Percentiles rank a stretch among this genome's conserved stretches.
phyloP scores from a whole-genome alignment of 2,888 invertebrate species.

The Neoitamus cyanurus region DNA sequence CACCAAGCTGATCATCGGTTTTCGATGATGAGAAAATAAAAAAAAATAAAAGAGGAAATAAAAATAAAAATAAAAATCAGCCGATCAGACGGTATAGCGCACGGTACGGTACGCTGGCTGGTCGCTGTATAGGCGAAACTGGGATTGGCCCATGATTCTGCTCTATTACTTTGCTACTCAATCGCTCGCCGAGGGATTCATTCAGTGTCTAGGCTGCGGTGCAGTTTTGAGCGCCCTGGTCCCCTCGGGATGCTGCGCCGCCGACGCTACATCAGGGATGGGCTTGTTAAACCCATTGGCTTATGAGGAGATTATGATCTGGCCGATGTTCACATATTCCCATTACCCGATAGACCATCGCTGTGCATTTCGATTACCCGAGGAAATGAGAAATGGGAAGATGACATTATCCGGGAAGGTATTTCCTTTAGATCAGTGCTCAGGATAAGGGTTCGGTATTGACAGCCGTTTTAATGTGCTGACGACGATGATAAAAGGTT shows the following conservation, averaged over 20 bases:
- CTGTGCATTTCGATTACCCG: background rate
- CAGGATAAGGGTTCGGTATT: background rate
- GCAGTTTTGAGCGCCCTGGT: background rate
- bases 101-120: background rate
- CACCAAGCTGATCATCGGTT: background rate
- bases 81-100: background rate
- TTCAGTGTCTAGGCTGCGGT: background rate
- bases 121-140: background rate
- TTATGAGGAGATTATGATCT: conserved; percentile 3
- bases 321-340: conserved; percentile 6
- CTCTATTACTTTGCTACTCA: conserved; percentile 5
- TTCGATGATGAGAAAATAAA: background rate
- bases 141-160: background rate
- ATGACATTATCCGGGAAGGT: background rate
- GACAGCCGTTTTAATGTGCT: background rate
- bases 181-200: background rate
- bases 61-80: background rate
- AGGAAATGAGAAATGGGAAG: background rate
- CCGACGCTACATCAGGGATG: background rate
- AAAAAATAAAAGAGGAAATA: background rate
- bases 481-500: background rate
- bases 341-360: background rate
- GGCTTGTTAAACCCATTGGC: conserved; percentile 3
- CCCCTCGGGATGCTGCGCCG: background rate
- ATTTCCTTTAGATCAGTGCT: background rate